A percentile compares a stretch with the other conserved stretches of the same genome.
phyloP scores from a whole-genome alignment of 23 tunicate genomes.

The Trididemnum nubilum region DNA sequence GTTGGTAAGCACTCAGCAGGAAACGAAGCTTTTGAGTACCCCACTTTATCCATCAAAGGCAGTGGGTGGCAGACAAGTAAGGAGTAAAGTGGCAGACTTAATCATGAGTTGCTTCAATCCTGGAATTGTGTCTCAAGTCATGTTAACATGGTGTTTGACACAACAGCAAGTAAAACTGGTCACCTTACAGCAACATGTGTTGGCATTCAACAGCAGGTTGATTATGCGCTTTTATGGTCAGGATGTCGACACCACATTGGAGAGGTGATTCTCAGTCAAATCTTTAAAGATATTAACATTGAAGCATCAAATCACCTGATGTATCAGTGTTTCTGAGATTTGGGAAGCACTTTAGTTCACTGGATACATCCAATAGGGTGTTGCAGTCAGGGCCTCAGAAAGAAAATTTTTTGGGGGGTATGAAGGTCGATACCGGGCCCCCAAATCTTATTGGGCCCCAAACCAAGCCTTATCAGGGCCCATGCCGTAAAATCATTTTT shows the following conservation, averaged over 20 bases:
- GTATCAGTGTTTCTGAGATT: conserved; percentile 18
- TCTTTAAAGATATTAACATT: conserved; percentile 12
- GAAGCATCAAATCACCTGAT: conserved; percentile 12
- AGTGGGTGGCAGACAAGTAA: conserved; percentile 8
- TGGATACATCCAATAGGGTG: conserved; percentile 13
- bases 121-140: conserved; percentile 13
- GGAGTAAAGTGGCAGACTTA: conserved; percentile 11
- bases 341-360: conserved; percentile 22
- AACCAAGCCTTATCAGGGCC: too few species aligned
- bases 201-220: conserved; percentile 21
- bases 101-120: conserved; percentile 18
- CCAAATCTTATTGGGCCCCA: too few species aligned
- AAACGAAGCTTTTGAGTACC: conserved; percentile 13
- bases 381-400: too few species aligned
- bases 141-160: conserved; percentile 22
- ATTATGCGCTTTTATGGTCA: conserved; percentile 22
- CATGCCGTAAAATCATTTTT: too few species aligned
- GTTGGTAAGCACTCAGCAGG: neutral
- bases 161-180: conserved; percentile 20
- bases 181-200: conserved; percentile 32
- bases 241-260: conserved; percentile 22
- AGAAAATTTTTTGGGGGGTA: too few species aligned
- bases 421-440: too few species aligned
- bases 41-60: neutral
- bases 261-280: conserved; percentile 25